Evolutionary conservation across 2,797 vertebrate species (phyloP).

Genomic region (Danio kyathit): DNA sequence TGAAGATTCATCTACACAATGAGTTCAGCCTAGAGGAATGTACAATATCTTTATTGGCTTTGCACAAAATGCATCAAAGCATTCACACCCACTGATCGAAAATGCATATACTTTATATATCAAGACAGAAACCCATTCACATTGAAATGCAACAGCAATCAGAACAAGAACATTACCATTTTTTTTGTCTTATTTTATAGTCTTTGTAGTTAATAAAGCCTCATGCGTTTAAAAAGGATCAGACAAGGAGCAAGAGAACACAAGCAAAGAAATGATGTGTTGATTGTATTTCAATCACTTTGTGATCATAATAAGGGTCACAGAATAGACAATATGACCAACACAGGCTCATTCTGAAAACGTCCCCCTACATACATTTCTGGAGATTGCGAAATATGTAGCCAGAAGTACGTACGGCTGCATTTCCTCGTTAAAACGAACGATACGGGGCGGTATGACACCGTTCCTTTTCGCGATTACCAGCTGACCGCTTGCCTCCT

Average conservation of each 20-base stretch:
- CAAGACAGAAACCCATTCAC: constrained; percentile 48
- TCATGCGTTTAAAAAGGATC: constrained; percentile 11
- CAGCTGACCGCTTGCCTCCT: no score
- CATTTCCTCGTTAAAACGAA: no score
- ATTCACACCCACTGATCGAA: constrained; percentile 72
- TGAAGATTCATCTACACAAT: background rate
- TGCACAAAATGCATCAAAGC: constrained; percentile 62
- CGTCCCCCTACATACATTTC: no score
- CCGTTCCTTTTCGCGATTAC: no score
- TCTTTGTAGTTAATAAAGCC: constrained; percentile 12
- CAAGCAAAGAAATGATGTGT: constrained; percentile 16
- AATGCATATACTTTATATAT: constrained; percentile 65
- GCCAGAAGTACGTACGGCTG: no score
- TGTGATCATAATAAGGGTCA: constrained; percentile 39
- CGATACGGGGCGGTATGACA: no score
- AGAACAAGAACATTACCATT: constrained; percentile 23
- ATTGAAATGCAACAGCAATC: constrained; percentile 42
- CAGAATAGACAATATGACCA: constrained; percentile 26
- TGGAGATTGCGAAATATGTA: no score
- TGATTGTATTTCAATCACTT: constrained; percentile 30
- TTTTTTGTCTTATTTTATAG: constrained; percentile 22
- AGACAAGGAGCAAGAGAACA: background rate
- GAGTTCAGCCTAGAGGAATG: constrained; percentile 41
- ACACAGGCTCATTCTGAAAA: no score
- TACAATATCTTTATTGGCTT: constrained; percentile 71